Base-by-base conservation (phyloP, 2,888 invertebrate species). In the Trichopria drosophilae region DNA sequence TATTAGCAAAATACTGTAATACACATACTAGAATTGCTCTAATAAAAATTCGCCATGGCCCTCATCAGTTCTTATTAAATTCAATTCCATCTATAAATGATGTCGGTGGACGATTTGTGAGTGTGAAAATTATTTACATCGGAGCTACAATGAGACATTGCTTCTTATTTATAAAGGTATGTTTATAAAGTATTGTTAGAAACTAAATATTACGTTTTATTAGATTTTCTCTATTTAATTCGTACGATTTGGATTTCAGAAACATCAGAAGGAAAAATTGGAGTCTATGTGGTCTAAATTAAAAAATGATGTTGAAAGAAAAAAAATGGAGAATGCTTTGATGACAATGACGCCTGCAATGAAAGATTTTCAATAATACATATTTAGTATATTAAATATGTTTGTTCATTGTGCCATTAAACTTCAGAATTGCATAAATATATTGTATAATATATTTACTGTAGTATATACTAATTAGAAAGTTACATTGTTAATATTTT, bases 91-190 rank as follows among this genome's bases (percentile, higher is more conserved):
- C 84, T 60, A 79, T 90, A 41, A 85, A 80, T n/a, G 78, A 81
- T 64, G 77, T 90, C 31, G 84, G 83, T 7, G 81, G 81, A 19
- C 78, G 82, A 55, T 75, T 78, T 40, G 85, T 87, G 0, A 78
- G 76, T 43, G 71, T 88, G 18, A 81, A 80, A 41, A 87, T 85
- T 13, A 71, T 90, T 4, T 88, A 90, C 71, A 80, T 84, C 2
- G 89, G 90, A 16, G 90, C 90, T 3, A 88, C 90, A 12, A 79
- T 91, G 43, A 86, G 84, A 73, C 87, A 90, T 58, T 88, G 90
- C 73, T 89, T 87, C 67, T 82, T 82, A 60, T 88, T 85, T 67
- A 82, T 90, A 15, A 69, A 71, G 66, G 77, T 77, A 62, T 64
- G 20, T 34, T 44, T 36, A 19, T 19, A 39, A 9, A 29, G 9